A percentile compares a stretch with the other conserved stretches of the same genome.
Evolutionary conservation across 2,113 vertebrate genomes (phyloP).

Genomic region (human): GRCh38 chr18:64250001-64250500

Average conservation of each 20-base stretch:
- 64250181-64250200: not conserved
- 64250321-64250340: not conserved
- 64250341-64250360: not conserved
- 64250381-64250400: not conserved
- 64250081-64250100: not conserved
- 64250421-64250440: not conserved
- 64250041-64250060: not conserved
- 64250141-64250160: not conserved
- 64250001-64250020: accelerated
- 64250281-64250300: too few species aligned
- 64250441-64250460: not conserved
- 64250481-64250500: not conserved
- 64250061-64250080: not conserved
- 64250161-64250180: not conserved
- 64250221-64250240: not conserved
- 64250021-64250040: not conserved
- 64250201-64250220: not conserved
- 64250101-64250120: not conserved
- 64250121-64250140: not conserved
- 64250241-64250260: not conserved
- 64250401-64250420: not conserved
- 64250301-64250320: not conserved
- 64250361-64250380: not conserved
- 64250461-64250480: not conserved
- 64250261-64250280: not conserved